These are phyloP conservation scores for Nemotelus nigrinus DNA, from an alignment of 2,888 invertebrate genomes.

Conservation along the genomic window DNA sequence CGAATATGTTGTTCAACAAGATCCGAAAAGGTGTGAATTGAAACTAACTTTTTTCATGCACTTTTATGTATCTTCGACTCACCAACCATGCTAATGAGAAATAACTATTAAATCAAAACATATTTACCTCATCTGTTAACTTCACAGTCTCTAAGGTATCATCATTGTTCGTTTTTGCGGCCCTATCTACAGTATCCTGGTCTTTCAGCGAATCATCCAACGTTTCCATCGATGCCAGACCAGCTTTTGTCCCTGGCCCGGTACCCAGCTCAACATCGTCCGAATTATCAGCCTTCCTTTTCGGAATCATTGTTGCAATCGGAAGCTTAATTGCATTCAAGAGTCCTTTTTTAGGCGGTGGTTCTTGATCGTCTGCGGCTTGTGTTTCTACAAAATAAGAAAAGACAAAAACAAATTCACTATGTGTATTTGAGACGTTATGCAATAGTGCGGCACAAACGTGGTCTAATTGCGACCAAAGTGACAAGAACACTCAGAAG, in stretches of 20 bases:
- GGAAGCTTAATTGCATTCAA: conserved; percentile 73
- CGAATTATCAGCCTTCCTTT: conserved; percentile 61
- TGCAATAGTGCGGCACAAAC: neutral
- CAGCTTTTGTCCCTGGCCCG: conserved; percentile 71
- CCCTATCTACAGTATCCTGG: conserved; percentile 69
- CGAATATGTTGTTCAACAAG: too few relatives aligned
- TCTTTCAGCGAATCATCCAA: conserved; percentile 77
- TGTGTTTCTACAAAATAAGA: conserved; percentile 57
- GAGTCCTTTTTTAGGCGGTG: conserved; percentile 66
- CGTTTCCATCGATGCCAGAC: conserved; percentile 84
- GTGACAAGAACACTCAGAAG: neutral
- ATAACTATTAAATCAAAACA: too few relatives aligned
- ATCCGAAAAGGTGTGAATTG: too few relatives aligned
- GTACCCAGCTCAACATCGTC: conserved; percentile 68
- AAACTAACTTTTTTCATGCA: too few relatives aligned
- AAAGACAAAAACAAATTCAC: neutral
- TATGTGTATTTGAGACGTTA: neutral
- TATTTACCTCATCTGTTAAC: conserved; percentile 63
- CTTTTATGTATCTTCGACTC: too few relatives aligned
- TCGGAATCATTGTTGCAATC: conserved; percentile 71
- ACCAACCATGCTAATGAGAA: too few relatives aligned
- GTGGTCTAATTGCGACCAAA: neutral
- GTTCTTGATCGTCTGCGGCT: conserved; percentile 55
- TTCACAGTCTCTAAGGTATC: conserved; percentile 81
- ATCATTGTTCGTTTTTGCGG: conserved; percentile 66